Evolutionary conservation across 2,888 invertebrate species (phyloP).

Genomic region (Drosophila nr. medialis): DNA sequence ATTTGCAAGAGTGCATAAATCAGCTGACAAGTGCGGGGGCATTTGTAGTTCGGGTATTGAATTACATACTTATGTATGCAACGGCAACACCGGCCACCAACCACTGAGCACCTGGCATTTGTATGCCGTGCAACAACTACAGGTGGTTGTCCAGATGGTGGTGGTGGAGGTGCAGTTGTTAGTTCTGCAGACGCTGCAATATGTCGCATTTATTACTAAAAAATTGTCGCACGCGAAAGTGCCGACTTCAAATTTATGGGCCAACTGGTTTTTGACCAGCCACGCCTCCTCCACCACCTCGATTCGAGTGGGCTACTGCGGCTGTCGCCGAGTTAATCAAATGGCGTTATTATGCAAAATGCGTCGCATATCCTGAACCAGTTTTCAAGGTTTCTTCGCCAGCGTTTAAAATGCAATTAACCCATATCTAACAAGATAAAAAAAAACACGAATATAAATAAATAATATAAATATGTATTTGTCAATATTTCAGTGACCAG

Average conservation of each 20-base stretch:
- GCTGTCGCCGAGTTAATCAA: slow-evolving; percentile 75
- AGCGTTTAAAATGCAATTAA: slow-evolving; percentile 77
- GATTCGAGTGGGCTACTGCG: slow-evolving; percentile 41
- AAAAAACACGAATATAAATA: slow-evolving; percentile 17
- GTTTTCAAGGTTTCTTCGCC: slow-evolving; percentile 72
- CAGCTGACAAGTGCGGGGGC: slow-evolving; percentile 77
- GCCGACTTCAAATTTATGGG: slow-evolving; percentile 60
- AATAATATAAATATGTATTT: slow-evolving; percentile 30
- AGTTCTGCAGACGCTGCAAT: slow-evolving; percentile 77
- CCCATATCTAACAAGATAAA: slow-evolving; percentile 48
- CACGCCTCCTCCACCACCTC: slow-evolving; percentile 51
- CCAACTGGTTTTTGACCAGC: slow-evolving; percentile 60
- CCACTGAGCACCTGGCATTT: slow-evolving; percentile 32
- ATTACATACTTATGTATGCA: slow-evolving; percentile 68
- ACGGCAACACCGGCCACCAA: slow-evolving; percentile 36
- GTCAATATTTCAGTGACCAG: slow-evolving; percentile 36
- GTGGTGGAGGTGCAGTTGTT: slow-evolving; percentile 16
- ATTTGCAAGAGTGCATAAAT: slow-evolving; percentile 75
- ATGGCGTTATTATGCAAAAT: slow-evolving; percentile 74
- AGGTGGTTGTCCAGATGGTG: slow-evolving; percentile 10
- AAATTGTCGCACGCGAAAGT: slow-evolving; percentile 77
- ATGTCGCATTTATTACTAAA: slow-evolving; percentile 67
- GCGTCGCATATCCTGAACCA: slow-evolving; percentile 61
- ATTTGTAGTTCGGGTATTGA: slow-evolving; percentile 66
- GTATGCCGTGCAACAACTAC: slow-evolving; percentile 10